A percentile compares a stretch with the other conserved stretches of the same genome.
phyloP scores from a whole-genome alignment of 1,140 invertebrate genomes.

The Geopemphigus sp. region DNA sequence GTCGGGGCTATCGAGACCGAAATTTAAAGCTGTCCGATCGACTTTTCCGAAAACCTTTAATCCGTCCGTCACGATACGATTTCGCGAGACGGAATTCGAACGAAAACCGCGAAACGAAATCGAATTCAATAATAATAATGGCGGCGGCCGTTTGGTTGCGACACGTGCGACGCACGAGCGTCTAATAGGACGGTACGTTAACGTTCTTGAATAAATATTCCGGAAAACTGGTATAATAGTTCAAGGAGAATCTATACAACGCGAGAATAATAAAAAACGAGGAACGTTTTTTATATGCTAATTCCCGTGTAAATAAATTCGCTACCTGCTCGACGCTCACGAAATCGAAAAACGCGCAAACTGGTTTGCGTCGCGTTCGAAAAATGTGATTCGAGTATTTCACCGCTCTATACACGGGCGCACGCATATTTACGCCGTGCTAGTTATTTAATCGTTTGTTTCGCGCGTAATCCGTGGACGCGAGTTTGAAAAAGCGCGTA shows the following conservation, averaged over 20 bases:
- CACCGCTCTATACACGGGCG: not conserved
- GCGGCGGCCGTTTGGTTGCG: too few species aligned
- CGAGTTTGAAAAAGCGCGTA: too few species aligned
- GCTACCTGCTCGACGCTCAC: not conserved
- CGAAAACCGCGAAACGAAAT: too few species aligned
- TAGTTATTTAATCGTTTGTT: not conserved
- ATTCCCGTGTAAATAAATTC: not conserved
- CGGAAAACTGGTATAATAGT: conserved; percentile 47
- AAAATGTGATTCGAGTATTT: not conserved
- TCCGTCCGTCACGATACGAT: too few species aligned
- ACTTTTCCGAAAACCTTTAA: too few species aligned
- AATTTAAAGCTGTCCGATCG: too few species aligned
- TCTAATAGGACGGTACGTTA: too few species aligned
- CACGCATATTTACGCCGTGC: not conserved
- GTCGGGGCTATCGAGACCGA: too few species aligned
- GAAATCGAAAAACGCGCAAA: not conserved
- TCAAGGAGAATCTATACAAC: conserved; percentile 32
- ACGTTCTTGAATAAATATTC: conserved; percentile 17
- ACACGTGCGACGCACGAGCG: too few species aligned
- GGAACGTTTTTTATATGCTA: conserved; percentile 29
- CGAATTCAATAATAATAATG: too few species aligned
- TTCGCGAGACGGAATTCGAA: too few species aligned
- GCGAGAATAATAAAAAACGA: conserved; percentile 11
- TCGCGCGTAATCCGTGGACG: too few species aligned
- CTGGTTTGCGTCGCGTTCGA: not conserved